Percentiles rank a stretch among this genome's conserved stretches.
These are phyloP conservation scores for Chrysogorgia sp. DNA, from an alignment of 92 coral and sea anemone species.

Conservation along the genomic window DNA sequence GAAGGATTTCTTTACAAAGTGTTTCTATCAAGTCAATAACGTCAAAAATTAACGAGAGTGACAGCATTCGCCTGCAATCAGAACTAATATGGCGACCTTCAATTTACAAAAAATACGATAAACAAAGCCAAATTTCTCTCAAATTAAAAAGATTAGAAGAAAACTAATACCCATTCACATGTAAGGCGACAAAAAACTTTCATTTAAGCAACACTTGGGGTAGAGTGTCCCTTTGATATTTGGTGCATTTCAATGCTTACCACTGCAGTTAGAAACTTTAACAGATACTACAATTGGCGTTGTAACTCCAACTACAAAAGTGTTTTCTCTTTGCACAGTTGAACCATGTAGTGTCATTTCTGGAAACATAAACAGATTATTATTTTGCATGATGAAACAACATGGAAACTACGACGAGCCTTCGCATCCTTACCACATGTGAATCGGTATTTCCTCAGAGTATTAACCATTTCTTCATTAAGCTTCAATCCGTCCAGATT, in stretches of 20 bases:
- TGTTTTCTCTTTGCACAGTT: background rate
- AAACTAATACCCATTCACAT: too few species aligned
- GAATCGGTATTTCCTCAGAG: background rate
- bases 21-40: too few species aligned
- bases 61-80: too few species aligned
- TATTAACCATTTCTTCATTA: slow-evolving; percentile 1
- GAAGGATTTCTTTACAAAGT: too few species aligned
- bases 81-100: too few species aligned
- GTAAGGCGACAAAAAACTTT: too few species aligned
- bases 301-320: background rate
- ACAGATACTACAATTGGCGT: slow-evolving; percentile 21
- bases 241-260: background rate
- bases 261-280: slow-evolving; percentile 11
- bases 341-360: slow-evolving; percentile 22
- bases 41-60: too few species aligned
- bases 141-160: too few species aligned
- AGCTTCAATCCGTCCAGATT: slow-evolving; percentile 16
- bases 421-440: slow-evolving; percentile 14
- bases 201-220: too few species aligned
- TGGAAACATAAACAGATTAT: background rate
- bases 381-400: background rate
- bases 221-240: too few species aligned
- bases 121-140: too few species aligned
- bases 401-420: background rate
- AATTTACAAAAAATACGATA: too few species aligned